Percentiles rank a stretch among this genome's conserved stretches.
Conservation (phyloP, 2,797 vertebrate genomes). For the Spinus olivaceus region DNA sequence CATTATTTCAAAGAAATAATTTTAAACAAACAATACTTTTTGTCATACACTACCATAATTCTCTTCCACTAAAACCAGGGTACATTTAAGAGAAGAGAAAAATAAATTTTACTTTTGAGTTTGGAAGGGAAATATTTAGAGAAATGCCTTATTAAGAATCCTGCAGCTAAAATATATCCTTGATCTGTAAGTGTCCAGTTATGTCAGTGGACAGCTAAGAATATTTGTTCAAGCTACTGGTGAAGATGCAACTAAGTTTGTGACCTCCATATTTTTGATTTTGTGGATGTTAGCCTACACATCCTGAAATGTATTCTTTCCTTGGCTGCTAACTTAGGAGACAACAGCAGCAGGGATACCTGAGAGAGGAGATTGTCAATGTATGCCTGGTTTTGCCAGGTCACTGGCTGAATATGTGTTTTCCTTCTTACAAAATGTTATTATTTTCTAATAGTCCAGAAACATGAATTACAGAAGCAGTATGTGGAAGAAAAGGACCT, state of each 20-base stretch:
- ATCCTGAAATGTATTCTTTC: not conserved
- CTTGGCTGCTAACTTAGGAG: not conserved
- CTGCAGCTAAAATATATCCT: not conserved
- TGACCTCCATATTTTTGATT: not conserved
- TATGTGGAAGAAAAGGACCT: accelerated
- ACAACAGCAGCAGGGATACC: not conserved
- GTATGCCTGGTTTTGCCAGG: not conserved
- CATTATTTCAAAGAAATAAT: not conserved
- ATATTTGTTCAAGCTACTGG: not conserved
- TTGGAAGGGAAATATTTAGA: not conserved
- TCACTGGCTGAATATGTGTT: not conserved
- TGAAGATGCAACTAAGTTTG: not conserved
- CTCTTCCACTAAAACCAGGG: not conserved
- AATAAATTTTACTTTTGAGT: not conserved
- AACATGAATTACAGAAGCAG: not conserved
- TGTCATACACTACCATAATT: not conserved
- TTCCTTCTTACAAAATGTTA: not conserved
- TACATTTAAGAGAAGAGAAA: accelerated
- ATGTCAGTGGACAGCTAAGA: not conserved
- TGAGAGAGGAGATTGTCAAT: not conserved
- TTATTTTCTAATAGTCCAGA: not conserved
- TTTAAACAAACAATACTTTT: not conserved
- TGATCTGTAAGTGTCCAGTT: not conserved
- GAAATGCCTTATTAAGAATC: not conserved
- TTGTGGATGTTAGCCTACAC: not conserved